These are phyloP conservation scores for Uropsilus gracilis DNA, from an alignment of 2,113 vertebrate genomes.

Conservation along the genomic window DNA sequence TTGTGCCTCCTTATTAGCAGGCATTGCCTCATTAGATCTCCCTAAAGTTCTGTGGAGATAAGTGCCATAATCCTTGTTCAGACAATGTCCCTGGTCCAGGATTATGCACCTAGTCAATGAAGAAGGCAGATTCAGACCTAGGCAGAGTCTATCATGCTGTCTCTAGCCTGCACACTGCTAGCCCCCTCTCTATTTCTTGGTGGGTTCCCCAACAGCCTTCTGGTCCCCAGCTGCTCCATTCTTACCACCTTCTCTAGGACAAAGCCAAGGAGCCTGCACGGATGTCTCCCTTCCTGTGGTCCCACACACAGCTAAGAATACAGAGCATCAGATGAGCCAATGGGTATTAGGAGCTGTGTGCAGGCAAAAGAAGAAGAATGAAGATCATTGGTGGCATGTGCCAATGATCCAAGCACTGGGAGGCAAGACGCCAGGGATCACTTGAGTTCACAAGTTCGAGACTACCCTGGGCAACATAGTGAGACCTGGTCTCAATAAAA, in stretches of 20 bases:
- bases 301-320: not conserved
- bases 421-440: no score
- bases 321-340: not conserved
- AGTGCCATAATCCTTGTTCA: fast-evolving
- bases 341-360: no score
- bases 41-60: not conserved
- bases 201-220: not conserved
- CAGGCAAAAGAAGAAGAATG: no score
- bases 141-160: not conserved
- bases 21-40: not conserved
- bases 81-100: not conserved
- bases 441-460: no score
- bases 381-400: no score
- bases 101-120: fast-evolving
- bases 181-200: not conserved
- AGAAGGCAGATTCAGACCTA: not conserved
- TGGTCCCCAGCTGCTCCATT: not conserved
- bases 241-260: not conserved
- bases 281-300: not conserved
- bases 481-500: no score
- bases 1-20: not conserved
- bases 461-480: no score
- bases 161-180: not conserved
- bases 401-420: no score
- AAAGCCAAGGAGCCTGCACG: not conserved